phyloP scores from a whole-genome alignment of 2,888 invertebrate genomes.

The Anthrax anthrax region DNA sequence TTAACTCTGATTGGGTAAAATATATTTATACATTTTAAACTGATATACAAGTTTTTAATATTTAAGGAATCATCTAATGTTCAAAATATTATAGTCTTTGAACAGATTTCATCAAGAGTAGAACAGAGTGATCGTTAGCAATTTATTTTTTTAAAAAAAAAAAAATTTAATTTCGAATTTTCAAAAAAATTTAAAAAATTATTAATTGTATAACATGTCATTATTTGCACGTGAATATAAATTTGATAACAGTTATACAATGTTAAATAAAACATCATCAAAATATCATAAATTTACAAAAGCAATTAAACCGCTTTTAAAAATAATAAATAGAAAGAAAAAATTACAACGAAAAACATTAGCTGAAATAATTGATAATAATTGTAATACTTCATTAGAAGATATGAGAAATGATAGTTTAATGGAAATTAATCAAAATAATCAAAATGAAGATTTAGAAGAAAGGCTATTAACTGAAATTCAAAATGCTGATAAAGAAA shows the following conservation, averaged over 20 bases:
- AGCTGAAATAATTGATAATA: slow-evolving; percentile 3
- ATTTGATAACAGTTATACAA: background rate
- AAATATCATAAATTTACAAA: background rate
- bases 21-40: background rate
- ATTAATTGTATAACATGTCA: background rate
- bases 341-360: slow-evolving; percentile 1
- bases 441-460: slow-evolving; percentile 1
- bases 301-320: slow-evolving; percentile 1
- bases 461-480: background rate
- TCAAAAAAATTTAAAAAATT: too few relatives aligned
- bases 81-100: background rate
- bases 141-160: too few relatives aligned
- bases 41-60: background rate
- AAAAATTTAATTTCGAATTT: too few relatives aligned
- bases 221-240: slow-evolving; percentile 3
- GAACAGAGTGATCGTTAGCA: background rate
- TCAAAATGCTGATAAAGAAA: background rate
- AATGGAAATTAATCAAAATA: background rate
- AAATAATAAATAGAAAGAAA: background rate
- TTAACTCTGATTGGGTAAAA: background rate
- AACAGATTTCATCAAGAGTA: slow-evolving; percentile 1
- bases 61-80: slow-evolving; percentile 1
- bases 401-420: slow-evolving; percentile 1
- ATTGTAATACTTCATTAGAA: slow-evolving; percentile 2
- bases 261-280: background rate